These are phyloP conservation scores for Epinephelus moara DNA, from an alignment of 2,113 vertebrate species.

Conservation along the genomic window DNA sequence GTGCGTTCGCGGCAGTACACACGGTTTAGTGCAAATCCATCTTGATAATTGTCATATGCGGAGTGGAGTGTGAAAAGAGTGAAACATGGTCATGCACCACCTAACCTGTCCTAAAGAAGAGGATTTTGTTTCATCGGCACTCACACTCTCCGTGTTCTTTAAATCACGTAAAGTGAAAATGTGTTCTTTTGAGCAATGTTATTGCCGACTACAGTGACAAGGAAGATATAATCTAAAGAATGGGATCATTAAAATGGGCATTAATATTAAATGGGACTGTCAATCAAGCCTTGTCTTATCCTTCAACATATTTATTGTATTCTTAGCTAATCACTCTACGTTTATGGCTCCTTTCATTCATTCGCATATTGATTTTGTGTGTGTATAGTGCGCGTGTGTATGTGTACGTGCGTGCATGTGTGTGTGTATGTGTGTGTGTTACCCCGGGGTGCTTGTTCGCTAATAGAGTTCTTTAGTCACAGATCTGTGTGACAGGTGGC, in stretches of 20 bases:
- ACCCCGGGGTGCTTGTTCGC: slow-evolving; percentile 60
- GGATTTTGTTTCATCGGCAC: slow-evolving; percentile 31
- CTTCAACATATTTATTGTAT: slow-evolving; percentile 44
- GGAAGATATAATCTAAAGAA: slow-evolving; percentile 43
- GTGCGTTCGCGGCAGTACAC: slow-evolving; percentile 15
- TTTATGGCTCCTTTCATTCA: slow-evolving; percentile 35
- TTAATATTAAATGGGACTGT: slow-evolving; percentile 50
- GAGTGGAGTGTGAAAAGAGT: slow-evolving; percentile 43
- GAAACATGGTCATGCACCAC: slow-evolving; percentile 56
- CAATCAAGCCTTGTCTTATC: slow-evolving; percentile 42
- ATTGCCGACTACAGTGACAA: slow-evolving; percentile 26
- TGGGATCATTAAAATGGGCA: slow-evolving; percentile 54
- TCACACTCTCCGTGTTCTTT: slow-evolving; percentile 23
- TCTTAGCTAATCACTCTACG: slow-evolving; percentile 51
- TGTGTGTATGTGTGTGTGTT: slow-evolving; percentile 15
- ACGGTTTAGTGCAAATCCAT: slow-evolving; percentile 57
- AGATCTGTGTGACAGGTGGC: slow-evolving; percentile 81
- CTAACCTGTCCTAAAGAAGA: slow-evolving; percentile 40
- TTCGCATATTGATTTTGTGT: slow-evolving; percentile 36
- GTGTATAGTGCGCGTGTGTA: not conserved
- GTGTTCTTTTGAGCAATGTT: slow-evolving; percentile 38
- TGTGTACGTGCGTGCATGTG: not conserved
- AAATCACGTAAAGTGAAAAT: slow-evolving; percentile 56
- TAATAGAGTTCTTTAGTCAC: slow-evolving; percentile 81
- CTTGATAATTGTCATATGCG: slow-evolving; percentile 73